Evolutionary conservation across 1,140 invertebrate species (phyloP).

Genomic region (Trichoplusia ni): DNA sequence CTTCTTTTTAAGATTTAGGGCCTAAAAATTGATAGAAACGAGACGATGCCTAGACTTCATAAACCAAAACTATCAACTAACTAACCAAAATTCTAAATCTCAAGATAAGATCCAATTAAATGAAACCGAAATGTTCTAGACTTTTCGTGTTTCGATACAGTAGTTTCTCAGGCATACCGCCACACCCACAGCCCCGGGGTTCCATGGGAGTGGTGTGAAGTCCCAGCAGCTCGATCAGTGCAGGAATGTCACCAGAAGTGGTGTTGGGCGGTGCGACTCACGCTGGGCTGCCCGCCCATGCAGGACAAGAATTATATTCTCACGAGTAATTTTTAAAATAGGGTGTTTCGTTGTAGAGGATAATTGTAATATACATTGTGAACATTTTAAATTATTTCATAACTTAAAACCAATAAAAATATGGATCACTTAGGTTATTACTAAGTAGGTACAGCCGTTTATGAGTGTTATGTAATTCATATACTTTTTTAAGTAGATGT

Average conservation of each 20-base stretch:
- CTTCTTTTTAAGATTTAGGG: too few relatives aligned
- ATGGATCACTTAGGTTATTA: too few relatives aligned
- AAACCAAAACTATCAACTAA: too few relatives aligned
- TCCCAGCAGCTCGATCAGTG: neutral
- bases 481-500: too few relatives aligned
- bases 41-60: too few relatives aligned
- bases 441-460: too few relatives aligned
- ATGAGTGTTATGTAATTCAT: too few relatives aligned
- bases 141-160: neutral
- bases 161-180: neutral
- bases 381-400: too few relatives aligned
- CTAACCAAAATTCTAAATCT: too few relatives aligned
- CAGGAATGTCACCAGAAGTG: neutral
- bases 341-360: neutral
- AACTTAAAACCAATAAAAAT: too few relatives aligned
- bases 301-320: slow-evolving; percentile 19
- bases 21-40: too few relatives aligned
- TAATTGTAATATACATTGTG: neutral
- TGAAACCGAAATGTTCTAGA: slow-evolving; percentile 4
- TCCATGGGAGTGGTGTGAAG: slow-evolving; percentile 7
- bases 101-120: too few relatives aligned
- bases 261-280: slow-evolving; percentile 12
- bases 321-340: slow-evolving; percentile 27
- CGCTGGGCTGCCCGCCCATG: slow-evolving; percentile 48
- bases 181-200: slow-evolving; percentile 19